Evolutionary conservation across 2,888 invertebrate species (phyloP).

Genomic region (Acronicta psi): DNA sequence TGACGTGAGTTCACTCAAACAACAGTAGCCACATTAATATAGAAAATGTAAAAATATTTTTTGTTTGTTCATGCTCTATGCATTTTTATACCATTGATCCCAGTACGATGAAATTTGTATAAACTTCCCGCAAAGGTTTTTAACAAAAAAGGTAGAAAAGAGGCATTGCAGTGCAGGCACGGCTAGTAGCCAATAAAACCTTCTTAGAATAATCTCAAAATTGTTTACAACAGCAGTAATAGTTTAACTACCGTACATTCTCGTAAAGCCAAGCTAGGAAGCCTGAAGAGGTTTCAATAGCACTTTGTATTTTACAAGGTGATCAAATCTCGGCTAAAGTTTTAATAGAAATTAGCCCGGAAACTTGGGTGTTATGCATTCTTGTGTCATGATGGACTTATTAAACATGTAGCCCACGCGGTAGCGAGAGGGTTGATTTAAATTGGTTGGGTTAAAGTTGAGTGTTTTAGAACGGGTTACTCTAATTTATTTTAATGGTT

Average conservation of each 20-base stretch:
- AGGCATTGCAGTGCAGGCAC: too few relatives aligned
- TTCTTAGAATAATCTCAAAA: neutral
- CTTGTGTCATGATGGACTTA: constrained; percentile 4
- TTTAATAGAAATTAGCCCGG: constrained; percentile 11
- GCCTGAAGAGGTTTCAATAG: constrained; percentile 13
- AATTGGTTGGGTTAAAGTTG: constrained; percentile 5
- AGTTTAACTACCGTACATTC: neutral
- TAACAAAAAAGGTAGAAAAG: too few relatives aligned
- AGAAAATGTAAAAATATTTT: too few relatives aligned
- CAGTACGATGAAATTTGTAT: too few relatives aligned
- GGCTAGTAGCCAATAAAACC: neutral
- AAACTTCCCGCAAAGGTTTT: too few relatives aligned
- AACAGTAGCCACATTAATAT: too few relatives aligned
- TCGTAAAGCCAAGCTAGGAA: neutral
- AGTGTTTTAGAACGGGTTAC: constrained; percentile 1
- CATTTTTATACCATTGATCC: too few relatives aligned
- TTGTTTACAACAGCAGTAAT: neutral
- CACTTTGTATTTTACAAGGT: constrained; percentile 9
- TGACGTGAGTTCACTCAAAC: too few relatives aligned
- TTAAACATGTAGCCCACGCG: constrained; percentile 4
- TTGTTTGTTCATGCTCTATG: too few relatives aligned
- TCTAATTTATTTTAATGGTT: constrained; percentile 1
- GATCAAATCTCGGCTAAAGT: constrained; percentile 12
- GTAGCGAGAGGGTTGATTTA: constrained; percentile 5
- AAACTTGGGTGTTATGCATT: constrained; percentile 5